Base-by-base conservation (phyloP, 2,888 invertebrate species). In the Dryomyza anilis region DNA sequence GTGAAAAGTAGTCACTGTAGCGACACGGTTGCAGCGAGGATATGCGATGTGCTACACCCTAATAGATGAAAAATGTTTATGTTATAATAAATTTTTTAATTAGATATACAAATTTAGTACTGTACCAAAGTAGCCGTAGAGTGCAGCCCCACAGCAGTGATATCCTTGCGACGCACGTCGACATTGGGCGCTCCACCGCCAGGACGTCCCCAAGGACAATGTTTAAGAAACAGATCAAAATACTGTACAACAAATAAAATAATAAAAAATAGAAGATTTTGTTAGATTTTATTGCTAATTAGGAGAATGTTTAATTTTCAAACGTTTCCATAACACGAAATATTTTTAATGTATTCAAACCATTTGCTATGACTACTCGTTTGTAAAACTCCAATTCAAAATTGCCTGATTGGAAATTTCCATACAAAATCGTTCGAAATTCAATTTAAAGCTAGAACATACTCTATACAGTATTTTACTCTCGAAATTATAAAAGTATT, bases 161-260 rank as follows among this genome's bases (percentile, higher is more conserved):
- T 85, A 76, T 92, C 89, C 73, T 88, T 86, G 76, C 89, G 88
- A 21, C 92, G 87, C 33, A 89, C 81, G 65, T 89, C 87, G 12
- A 85, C 73, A 75, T 89, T 90, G 52, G 91, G 91, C 21, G 91
- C 91, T 27, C 91, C 91, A 55, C 90, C 89, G 2, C 91, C 91
- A 10, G 89, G 90, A 65, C 88, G 86, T 4, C 92, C 92, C 91
- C 92, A 93, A 7, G 93, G 93, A 83, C 90, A 90, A 78, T 91
- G 92, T 70, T 87, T 87, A 66, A 88, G 86, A 83, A 91, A 86
- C 84, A 91, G 88, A 74, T 88, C 87, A 63, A 88, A 87, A 69
- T 89, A 83, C 84, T 83, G 71, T 25, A 63, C 53, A 29, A 1
- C 12, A 60, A 29, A 46, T 4, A 39, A 19, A 58, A 55, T 2